These are phyloP conservation scores for Caerostris extrusa DNA, from an alignment of 1,140 invertebrate species.

Conservation along the genomic window DNA sequence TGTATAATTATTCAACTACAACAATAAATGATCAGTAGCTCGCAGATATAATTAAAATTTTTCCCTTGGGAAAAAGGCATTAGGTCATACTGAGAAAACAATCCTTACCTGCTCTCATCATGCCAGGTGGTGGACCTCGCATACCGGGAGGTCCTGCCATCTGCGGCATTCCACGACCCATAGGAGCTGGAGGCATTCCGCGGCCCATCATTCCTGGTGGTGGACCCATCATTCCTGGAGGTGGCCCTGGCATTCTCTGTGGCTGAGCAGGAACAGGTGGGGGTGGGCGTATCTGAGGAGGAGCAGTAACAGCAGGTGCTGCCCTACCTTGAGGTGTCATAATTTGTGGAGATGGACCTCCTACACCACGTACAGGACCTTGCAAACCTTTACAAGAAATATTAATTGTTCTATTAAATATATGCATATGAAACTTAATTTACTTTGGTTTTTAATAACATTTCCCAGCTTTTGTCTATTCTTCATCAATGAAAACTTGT, in stretches of 20 bases:
- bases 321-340: constrained; percentile 87
- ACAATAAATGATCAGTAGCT: too few relatives aligned
- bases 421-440: too few relatives aligned
- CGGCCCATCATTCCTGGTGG: constrained; percentile 87
- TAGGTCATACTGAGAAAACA: background rate
- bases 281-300: constrained; percentile 89
- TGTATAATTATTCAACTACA: too few relatives aligned
- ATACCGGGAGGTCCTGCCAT: constrained; percentile 79
- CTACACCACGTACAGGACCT: constrained; percentile 96
- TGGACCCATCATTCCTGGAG: constrained; percentile 87
- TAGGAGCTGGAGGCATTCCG: constrained; percentile 85
- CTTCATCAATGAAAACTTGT: too few relatives aligned
- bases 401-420: constrained; percentile 54
- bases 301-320: constrained; percentile 86
- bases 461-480: too few relatives aligned
- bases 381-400: constrained; percentile 85
- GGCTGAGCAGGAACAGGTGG: constrained; percentile 78
- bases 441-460: too few relatives aligned
- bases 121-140: constrained; percentile 80
- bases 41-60: too few relatives aligned
- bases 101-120: constrained; percentile 79
- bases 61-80: too few relatives aligned
- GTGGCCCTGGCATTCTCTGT: constrained; percentile 80
- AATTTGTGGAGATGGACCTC: constrained; percentile 94
- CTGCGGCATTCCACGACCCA: constrained; percentile 78